Evolutionary conservation across 2,888 invertebrate genomes (phyloP).

Genomic region (Pandemis corylana): DNA sequence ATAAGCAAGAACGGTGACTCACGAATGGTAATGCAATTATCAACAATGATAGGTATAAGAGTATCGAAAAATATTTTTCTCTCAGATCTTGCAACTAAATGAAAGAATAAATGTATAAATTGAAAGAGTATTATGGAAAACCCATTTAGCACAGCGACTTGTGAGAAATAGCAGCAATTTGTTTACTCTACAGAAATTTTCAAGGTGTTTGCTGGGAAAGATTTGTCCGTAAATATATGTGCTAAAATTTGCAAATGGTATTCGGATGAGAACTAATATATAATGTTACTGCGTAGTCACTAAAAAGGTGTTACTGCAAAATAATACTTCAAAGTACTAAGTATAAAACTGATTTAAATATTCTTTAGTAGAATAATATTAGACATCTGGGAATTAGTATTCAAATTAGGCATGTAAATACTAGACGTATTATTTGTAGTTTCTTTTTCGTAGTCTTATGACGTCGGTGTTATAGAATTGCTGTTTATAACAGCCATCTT

Average conservation of each 20-base stretch:
- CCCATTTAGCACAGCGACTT: slow-evolving; percentile 34
- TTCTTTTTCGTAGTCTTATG: neutral
- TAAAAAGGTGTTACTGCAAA: neutral
- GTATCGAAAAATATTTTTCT: slow-evolving; percentile 21
- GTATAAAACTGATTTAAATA: too few relatives aligned
- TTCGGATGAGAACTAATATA: neutral
- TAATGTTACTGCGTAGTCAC: neutral
- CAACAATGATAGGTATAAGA: slow-evolving; percentile 1
- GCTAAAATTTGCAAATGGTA: slow-evolving; percentile 16
- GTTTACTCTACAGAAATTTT: slow-evolving; percentile 32
- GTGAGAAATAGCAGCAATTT: slow-evolving; percentile 37
- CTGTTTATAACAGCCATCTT: slow-evolving; percentile 7
- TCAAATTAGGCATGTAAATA: neutral
- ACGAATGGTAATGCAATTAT: slow-evolving; percentile 22
- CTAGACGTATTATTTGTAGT: neutral
- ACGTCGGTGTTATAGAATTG: slow-evolving; percentile 7
- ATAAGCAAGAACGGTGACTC: slow-evolving; percentile 32
- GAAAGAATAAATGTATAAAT: slow-evolving; percentile 6
- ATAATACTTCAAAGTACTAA: neutral
- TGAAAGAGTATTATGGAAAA: slow-evolving; percentile 30
- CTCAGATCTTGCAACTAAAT: slow-evolving; percentile 6
- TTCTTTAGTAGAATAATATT: too few relatives aligned
- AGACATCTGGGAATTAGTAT: neutral
- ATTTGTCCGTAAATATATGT: slow-evolving; percentile 4
- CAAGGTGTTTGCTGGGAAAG: slow-evolving; percentile 24